Evolutionary conservation across 2,797 vertebrate genomes (phyloP), one percentile per base, ranked within the genome.

Genomic region (Sebastes steindachneri): DNA sequence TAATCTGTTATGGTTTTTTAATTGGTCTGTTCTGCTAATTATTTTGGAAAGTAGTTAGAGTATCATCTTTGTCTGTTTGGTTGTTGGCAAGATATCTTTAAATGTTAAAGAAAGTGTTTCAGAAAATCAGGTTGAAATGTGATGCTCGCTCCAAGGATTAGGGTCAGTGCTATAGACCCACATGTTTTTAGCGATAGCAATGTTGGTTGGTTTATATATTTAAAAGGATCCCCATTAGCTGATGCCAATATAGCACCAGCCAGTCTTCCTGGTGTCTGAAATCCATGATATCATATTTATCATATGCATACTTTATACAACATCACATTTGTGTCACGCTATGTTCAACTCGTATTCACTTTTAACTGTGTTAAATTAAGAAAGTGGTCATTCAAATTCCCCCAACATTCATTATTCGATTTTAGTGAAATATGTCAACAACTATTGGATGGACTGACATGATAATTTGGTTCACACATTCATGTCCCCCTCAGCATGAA

Each of bases 1-100:
- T 76, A 63, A 71, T 78, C 63, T 71, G 41, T 81, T 65, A 23
- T 64, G 35, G 4, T 63, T 76, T 57, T 82, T 59, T 48, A 76
- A 21, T 73, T 64, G 37, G 62, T 66, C 53, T 66, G 54, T 64
- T 73, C 67, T n/a, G 72, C 28, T 33, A 45, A 74, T 66, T 65
- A 72, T 77, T 65, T 59, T 48, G 14, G 25, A 25, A 57, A 67
- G 29, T 6, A 33, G 51, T n/a, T 7, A n/a, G 1, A 37, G 17
- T 62, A 9, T 28, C 21, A 33, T 54, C 6, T 48, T 65, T 19
- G 4, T 63, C 21, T 60, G 29, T 67, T 31, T 26, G 23, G 23
- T 59, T 62, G n/a, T 48, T 75, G 64, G 65, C 33, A 60, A 26
- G 33, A 53, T 19, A 45, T 53, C 15, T 45, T 31, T 1, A 21